Base-by-base conservation (phyloP, 1,140 invertebrate species). In the Macrotrachela quadricornifera region DNA sequence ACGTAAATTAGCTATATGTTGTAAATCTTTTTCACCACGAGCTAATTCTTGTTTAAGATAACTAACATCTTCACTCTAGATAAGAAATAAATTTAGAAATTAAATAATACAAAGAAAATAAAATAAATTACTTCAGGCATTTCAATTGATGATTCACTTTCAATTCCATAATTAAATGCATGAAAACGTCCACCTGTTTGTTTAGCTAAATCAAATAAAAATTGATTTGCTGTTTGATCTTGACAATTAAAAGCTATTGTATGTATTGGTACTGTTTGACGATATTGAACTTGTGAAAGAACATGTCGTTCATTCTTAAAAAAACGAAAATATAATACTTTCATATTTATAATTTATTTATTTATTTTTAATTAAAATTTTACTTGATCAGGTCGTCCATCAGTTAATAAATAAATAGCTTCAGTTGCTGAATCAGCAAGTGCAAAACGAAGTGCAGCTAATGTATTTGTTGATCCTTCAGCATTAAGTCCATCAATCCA, bases 191-290 rank as follows among this genome's bases (percentile, higher is more conserved):
- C 67, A 38, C 59, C 60, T 8, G 67, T 69, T 38, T 61, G 60
- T 39, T 61, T 57, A 6, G 68, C 64, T 39, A 70, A 57, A 48
- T 67, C 59, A 57, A 57, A 65, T 43, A 71, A 57, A 56, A 71
- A 71, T 44, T 63, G 57, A 52, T 70, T 71, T 12, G 68, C 69
- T 46, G 68, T 65, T n/a, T 49, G 58, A 54, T 71, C 68, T 50
- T 64, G 61, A 57, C 67, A 69, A 62, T 71, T 71, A 57, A 71
- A 71, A 10, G 67, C 65, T 38, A 71, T 69, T 1, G 68, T 63
- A 56, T 71, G 68, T 36, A 55, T 46, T 6, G 69, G 68, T 18
- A 71, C 59, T 45, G 57, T 53, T 41, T 63, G 61, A 52, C 67
- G 61, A 57, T 68, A 60, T 49, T 64, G 61, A 18, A 69, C 63